These are phyloP conservation scores for Manis pentadactyla DNA, from an alignment of 2,797 vertebrate genomes.

Conservation along the genomic window DNA sequence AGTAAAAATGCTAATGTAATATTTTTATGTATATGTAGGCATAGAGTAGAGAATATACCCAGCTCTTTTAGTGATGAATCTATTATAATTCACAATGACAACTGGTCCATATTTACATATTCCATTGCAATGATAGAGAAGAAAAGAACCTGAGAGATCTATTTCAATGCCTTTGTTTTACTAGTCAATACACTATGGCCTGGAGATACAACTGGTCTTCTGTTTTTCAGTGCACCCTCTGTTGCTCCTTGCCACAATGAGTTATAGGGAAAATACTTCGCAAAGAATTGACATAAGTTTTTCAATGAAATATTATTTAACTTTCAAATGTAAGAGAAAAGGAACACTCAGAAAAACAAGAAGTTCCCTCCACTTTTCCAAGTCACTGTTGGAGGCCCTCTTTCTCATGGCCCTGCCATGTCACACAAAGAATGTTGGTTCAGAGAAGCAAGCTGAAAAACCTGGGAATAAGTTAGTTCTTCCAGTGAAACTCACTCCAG, in stretches of 20 bases:
- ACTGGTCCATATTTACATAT: not conserved
- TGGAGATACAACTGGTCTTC: not conserved
- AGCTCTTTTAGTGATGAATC: not conserved
- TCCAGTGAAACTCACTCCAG: not conserved
- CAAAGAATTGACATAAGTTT: not conserved
- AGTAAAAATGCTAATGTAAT: not conserved
- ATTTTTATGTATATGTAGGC: not conserved
- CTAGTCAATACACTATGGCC: not conserved
- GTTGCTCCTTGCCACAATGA: not conserved
- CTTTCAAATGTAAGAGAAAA: conserved; percentile 5
- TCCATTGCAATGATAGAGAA: not conserved
- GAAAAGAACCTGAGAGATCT: not conserved
- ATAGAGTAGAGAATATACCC: not conserved
- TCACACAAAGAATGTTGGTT: not conserved
- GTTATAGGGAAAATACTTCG: not conserved
- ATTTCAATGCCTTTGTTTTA: not conserved
- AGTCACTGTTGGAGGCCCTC: not conserved
- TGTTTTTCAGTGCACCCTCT: not conserved
- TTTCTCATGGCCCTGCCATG: not conserved
- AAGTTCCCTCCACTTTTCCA: not conserved
- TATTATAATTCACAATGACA: conserved; percentile 4
- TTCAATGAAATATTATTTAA: conserved; percentile 10
- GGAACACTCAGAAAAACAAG: not conserved
- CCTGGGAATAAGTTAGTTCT: not conserved
- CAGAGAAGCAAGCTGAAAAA: not conserved